phyloP scores from a whole-genome alignment of 2,797 vertebrate species.

The Cyprinodon diabolis region DNA sequence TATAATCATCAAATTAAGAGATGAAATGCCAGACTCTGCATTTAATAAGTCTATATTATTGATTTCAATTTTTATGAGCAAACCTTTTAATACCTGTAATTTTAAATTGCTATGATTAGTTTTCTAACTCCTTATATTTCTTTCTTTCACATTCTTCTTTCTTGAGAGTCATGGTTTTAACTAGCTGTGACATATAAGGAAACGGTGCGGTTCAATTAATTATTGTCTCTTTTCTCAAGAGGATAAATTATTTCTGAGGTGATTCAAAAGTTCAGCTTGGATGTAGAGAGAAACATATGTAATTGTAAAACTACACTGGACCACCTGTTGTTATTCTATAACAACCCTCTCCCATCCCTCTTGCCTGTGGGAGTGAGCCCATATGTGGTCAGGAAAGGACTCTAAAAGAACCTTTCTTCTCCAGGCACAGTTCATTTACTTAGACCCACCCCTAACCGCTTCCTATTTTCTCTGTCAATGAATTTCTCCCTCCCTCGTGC shows the following conservation, averaged over 20 bases:
- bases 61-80: background rate
- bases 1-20: background rate
- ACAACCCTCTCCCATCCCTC: constrained; percentile 45
- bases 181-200: constrained; percentile 40
- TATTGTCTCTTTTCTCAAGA: constrained; percentile 46
- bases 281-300: constrained; percentile 59
- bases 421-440: constrained; percentile 72
- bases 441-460: constrained; percentile 42
- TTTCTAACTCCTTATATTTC: background rate
- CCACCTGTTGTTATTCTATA: constrained; percentile 69
- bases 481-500: constrained; percentile 58
- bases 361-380: constrained; percentile 74
- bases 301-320: constrained; percentile 63
- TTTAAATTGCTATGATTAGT: background rate
- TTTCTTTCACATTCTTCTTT: constrained; percentile 16
- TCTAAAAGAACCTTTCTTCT: constrained; percentile 78
- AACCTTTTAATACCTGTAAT: background rate
- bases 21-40: background rate
- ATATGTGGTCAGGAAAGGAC: constrained; percentile 71
- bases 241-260: constrained; percentile 64
- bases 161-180: constrained; percentile 30
- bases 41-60: background rate
- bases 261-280: constrained; percentile 65
- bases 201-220: constrained; percentile 38
- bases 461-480: constrained; percentile 55